These are phyloP conservation scores for Hypolimnas misippus DNA, from an alignment of 2,888 invertebrate species.

Conservation along the genomic window DNA sequence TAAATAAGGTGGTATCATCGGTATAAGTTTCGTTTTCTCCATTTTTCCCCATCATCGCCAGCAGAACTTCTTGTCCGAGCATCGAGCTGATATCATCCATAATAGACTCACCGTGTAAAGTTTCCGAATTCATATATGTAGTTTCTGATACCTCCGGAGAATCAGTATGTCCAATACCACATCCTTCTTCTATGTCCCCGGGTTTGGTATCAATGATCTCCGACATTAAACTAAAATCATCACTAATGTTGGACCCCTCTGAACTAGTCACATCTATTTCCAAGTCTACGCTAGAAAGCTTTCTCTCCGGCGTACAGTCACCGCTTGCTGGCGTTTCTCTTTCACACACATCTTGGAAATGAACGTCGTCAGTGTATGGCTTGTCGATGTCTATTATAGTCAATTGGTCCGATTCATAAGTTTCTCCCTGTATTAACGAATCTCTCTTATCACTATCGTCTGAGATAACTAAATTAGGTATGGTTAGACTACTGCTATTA, in stretches of 20 bases:
- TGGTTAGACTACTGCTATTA: constrained; percentile 75
- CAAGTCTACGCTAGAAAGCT: constrained; percentile 72
- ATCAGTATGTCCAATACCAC: constrained; percentile 90
- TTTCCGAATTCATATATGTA: constrained; percentile 87
- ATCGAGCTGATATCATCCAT: constrained; percentile 92
- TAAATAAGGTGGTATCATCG: constrained; percentile 88
- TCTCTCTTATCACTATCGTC: constrained; percentile 76
- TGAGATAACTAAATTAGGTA: constrained; percentile 79
- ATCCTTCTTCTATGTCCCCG: constrained; percentile 70
- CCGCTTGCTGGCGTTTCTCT: constrained; percentile 68
- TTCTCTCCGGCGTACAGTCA: constrained; percentile 72
- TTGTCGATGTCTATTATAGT: constrained; percentile 87
- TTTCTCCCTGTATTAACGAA: constrained; percentile 78
- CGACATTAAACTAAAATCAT: constrained; percentile 88
- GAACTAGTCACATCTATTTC: constrained; percentile 84
- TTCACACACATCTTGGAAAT: constrained; percentile 65
- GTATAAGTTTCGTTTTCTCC: constrained; percentile 87
- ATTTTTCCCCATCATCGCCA: constrained; percentile 86
- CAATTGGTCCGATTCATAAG: constrained; percentile 85
- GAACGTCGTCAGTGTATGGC: constrained; percentile 78
- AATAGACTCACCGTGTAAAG: constrained; percentile 90
- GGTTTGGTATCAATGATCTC: constrained; percentile 86
- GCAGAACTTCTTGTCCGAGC: constrained; percentile 87
- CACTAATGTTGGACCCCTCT: constrained; percentile 87
- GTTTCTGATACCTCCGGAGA: constrained; percentile 92